Evolutionary conservation across 2,888 invertebrate species (phyloP).

Genomic region (Cataglyphis cursor): DNA sequence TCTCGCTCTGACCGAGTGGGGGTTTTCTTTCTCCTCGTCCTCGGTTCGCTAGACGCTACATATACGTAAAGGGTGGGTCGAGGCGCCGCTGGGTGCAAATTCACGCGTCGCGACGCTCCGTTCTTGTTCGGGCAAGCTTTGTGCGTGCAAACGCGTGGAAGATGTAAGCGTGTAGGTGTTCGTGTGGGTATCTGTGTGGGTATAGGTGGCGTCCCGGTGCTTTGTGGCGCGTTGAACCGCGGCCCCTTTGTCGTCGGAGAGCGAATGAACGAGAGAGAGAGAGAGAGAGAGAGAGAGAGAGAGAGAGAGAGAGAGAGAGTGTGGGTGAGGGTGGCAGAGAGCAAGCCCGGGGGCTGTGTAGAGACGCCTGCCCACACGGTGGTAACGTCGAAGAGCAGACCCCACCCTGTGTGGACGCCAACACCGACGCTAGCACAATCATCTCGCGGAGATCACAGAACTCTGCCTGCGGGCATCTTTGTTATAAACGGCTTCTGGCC

Average conservation of each 20-base stretch:
- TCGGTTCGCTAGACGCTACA: slow-evolving; percentile 71
- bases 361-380: slow-evolving; percentile 77
- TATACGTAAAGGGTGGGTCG: slow-evolving; percentile 66
- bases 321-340: slow-evolving; percentile 50
- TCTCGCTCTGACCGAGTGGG: neutral
- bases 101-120: slow-evolving; percentile 80
- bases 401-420: slow-evolving; percentile 68
- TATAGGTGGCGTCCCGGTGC: slow-evolving; percentile 84
- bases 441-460: slow-evolving; percentile 83
- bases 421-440: slow-evolving; percentile 80
- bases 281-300: slow-evolving; percentile 56
- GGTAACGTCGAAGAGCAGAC: slow-evolving; percentile 68
- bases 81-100: slow-evolving; percentile 76
- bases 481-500: slow-evolving; percentile 82
- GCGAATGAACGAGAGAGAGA: slow-evolving; percentile 65
- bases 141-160: slow-evolving; percentile 56
- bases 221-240: slow-evolving; percentile 87
- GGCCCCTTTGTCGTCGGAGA: slow-evolving; percentile 84
- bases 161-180: slow-evolving; percentile 51
- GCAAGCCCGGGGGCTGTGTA: slow-evolving; percentile 76
- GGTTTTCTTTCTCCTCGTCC: slow-evolving; percentile 56
- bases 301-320: slow-evolving; percentile 56
- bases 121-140: slow-evolving; percentile 68
- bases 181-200: slow-evolving; percentile 68
- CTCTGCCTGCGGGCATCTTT: slow-evolving; percentile 81